Evolutionary conservation across 1,140 invertebrate genomes (phyloP), one percentile per base, ranked within the genome.

Genomic region (Papilio polytes): DNA sequence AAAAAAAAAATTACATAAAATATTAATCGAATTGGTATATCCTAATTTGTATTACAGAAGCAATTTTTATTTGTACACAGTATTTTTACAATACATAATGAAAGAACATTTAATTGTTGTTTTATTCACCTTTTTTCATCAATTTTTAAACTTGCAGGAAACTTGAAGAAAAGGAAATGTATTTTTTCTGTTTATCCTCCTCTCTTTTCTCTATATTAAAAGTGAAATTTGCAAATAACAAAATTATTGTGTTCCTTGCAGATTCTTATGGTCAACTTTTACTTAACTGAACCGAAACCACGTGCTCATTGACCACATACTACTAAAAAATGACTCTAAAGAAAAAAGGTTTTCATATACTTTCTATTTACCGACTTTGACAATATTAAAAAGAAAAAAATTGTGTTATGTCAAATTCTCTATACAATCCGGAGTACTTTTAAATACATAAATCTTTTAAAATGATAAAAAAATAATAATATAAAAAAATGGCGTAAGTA

Each of bases 401-500:
- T 36, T 70, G 4, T 70, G 4, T 18, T 13, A 70, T 70, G 63
- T 70, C 63, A 70, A 70, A 70, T 36, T 70, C 26, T 70, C 12
- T 36, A 13, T 70, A 70, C 26, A 70, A 15, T 36, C 63, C 6
- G 31, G 26, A 31, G 63, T 31, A 36, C 12, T 70, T 56, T 77
- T 44, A 18, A 70, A 13, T 46, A 74, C 78, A 78, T 81, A 44
- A 59, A 73, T 18, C 36, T 72, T 41, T 20, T 70, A 82, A 85
- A 81, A 85, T 82, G 56, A 74, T 48, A 84, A 81, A 44, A 83
- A 83, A 85, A 85, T 83, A 44, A 56, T 63, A 80, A 80, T 77
- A 84, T 51, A 74, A 53, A 36, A 84, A 83, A 73, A 88, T 89
- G 87, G 86, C 88, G 86, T 89, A 80, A 89, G 86, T 89, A 26